Evolutionary conservation across 2,888 invertebrate species (phyloP).

Genomic region (Euplagia quadripunctaria): DNA sequence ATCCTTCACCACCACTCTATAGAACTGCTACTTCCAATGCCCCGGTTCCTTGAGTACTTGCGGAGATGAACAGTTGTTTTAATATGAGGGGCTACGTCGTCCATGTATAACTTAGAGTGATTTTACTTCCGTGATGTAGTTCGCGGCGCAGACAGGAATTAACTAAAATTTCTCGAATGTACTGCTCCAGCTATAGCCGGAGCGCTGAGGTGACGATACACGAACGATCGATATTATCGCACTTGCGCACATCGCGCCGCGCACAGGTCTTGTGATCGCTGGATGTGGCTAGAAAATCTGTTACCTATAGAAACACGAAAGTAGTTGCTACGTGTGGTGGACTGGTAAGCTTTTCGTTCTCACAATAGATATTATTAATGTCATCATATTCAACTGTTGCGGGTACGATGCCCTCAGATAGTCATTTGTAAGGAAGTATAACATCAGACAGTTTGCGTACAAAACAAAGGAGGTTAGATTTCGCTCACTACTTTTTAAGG

Average conservation of each 20-base stretch:
- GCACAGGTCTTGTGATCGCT: not conserved
- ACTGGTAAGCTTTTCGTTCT: not conserved
- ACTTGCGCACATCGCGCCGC: conserved; percentile 55
- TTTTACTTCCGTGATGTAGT: conserved; percentile 15
- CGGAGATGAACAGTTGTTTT: conserved; percentile 11
- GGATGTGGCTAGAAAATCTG: conserved; percentile 13
- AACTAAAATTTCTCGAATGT: conserved; percentile 23
- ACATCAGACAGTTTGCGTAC: not conserved
- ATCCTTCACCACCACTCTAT: conserved; percentile 5
- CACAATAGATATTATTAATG: not conserved
- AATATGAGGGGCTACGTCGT: conserved; percentile 7
- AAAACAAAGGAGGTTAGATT: not conserved
- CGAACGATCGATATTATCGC: conserved; percentile 62
- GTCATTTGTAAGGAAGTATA: not conserved
- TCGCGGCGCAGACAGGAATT: conserved; percentile 14
- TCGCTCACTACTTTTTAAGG: not conserved
- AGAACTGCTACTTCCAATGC: not conserved
- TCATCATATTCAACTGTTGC: not conserved
- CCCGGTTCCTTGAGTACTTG: not conserved
- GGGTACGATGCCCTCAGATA: not conserved
- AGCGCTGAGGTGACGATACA: conserved; percentile 16
- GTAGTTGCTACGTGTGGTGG: not conserved
- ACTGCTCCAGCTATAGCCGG: conserved; percentile 3
- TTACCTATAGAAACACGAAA: not conserved
- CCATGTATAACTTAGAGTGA: conserved; percentile 13